Evolutionary conservation across 2,888 invertebrate genomes (phyloP).

Genomic region (Lutraria lutraria): DNA sequence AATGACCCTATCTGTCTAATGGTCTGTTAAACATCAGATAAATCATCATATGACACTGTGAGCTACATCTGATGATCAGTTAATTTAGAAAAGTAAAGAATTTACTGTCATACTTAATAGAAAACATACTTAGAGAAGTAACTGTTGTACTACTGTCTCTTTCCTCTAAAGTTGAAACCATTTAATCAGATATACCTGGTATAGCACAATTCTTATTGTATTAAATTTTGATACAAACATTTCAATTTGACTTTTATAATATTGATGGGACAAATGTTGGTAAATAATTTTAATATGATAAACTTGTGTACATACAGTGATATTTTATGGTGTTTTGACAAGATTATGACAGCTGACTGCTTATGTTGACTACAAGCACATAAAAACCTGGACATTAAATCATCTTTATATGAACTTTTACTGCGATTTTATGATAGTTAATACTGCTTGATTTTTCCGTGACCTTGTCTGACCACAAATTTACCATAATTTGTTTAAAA

Average conservation of each 20-base stretch:
- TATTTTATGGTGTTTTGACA: neutral
- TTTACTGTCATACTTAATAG: too few relatives aligned
- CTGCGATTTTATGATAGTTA: constrained; percentile 6
- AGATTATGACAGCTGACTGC: neutral
- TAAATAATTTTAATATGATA: neutral
- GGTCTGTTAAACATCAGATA: too few relatives aligned
- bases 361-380: neutral
- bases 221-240: neutral
- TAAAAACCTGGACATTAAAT: constrained; percentile 6
- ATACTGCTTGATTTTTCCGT: neutral
- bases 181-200: neutral
- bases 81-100: too few relatives aligned
- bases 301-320: neutral
- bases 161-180: neutral
- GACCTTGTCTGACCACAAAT: constrained; percentile 16
- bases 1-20: too few relatives aligned
- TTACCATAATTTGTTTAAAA: neutral
- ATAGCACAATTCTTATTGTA: neutral
- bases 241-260: neutral
- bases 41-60: too few relatives aligned
- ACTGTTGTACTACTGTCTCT: too few relatives aligned
- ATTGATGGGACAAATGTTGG: neutral
- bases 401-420: constrained; percentile 13
- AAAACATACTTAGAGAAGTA: too few relatives aligned
- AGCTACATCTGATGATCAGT: too few relatives aligned